These are phyloP conservation scores for Brachyrhaphis roseni DNA, from an alignment of 2,797 vertebrate genomes.

Conservation along the genomic window DNA sequence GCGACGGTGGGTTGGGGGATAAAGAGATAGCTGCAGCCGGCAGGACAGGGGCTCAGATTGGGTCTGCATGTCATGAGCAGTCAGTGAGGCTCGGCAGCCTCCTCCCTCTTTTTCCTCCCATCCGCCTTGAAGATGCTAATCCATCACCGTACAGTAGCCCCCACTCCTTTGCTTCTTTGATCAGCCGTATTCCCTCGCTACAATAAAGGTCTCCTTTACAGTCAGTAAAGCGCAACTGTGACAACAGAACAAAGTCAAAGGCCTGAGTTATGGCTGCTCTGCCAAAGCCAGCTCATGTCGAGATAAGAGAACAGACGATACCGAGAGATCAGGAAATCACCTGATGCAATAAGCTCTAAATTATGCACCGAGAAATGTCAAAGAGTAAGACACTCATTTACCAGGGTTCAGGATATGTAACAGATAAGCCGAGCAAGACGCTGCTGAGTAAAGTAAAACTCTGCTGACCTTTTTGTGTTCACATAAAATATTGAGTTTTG, in stretches of 20 bases:
- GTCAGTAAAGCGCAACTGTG: slow-evolving; percentile 36
- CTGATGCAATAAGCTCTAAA: slow-evolving; percentile 42
- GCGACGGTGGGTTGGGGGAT: slow-evolving; percentile 24
- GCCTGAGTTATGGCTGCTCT: slow-evolving; percentile 32
- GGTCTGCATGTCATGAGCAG: slow-evolving; percentile 58
- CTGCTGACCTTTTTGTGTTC: not conserved
- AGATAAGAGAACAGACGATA: slow-evolving; percentile 53
- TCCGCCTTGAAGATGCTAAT: slow-evolving; percentile 73
- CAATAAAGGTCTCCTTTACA: slow-evolving; percentile 52
- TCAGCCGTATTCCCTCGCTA: slow-evolving; percentile 52
- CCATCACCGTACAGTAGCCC: slow-evolving; percentile 69
- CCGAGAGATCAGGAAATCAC: slow-evolving; percentile 53
- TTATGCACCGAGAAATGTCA: slow-evolving; percentile 22
- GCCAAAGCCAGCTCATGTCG: slow-evolving; percentile 16
- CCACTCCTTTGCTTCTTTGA: slow-evolving; percentile 60
- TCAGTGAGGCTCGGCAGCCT: slow-evolving; percentile 38
- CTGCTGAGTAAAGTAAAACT: slow-evolving; percentile 4
- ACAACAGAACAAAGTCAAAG: slow-evolving; percentile 53
- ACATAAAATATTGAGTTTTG: not conserved
- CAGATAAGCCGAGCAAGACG: not conserved
- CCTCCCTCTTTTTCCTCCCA: slow-evolving; percentile 3
- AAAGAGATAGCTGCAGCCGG: slow-evolving; percentile 8
- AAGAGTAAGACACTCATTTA: slow-evolving; percentile 26
- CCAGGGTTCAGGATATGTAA: not conserved
- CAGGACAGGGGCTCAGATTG: slow-evolving; percentile 30